Evolutionary conservation across 1,140 invertebrate species (phyloP), one percentile per base, ranked within the genome.

Genomic region (Microplitis mediator): DNA sequence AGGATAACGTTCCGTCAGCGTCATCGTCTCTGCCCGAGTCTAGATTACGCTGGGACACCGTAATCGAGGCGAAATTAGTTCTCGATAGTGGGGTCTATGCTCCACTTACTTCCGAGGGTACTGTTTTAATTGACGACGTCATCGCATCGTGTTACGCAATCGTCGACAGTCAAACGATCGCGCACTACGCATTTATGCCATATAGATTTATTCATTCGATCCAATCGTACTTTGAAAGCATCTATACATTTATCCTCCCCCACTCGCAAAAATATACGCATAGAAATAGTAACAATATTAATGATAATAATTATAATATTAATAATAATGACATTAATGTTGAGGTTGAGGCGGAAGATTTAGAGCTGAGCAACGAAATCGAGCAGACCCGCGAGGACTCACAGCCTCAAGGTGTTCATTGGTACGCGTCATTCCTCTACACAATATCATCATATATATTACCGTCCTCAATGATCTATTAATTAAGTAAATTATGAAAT

Each of bases 111-210:
- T 84, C 84, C 14, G 90, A 91, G 8, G 98, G 98, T 0, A 98
- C 93, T 32, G 87, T 99, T 9, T 89, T 99, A 32, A 95, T 99
- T 1, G 93, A 99, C 83, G 93, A 93, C 72, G 92, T 98, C 3
- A 89, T 97, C 1, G 95, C 95, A 1, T 98, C 97, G 0, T 99
- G 97, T 84, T 99, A 99, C 87, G 97, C 97, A 0, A 88, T 96
- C 8, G 89, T 99, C 13, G 90, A 94, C 81, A 95, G 93, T 84
- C 95, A 97, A 77, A 83, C 85, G 6, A 73, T 98, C 61, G 97
- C 96, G 4, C 97, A 98, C 82, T 90, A 89, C 79, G 92, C 92
- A 0, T 95, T 98, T 82, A 86, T 92, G 4, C 97, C 97, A 0
- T 84, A 96, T 64, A 88, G 97, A 58, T 71, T 92, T 0, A 87